These are phyloP conservation scores for Oreortyx pictus DNA, from an alignment of 2,797 vertebrate species.

Conservation along the genomic window DNA sequence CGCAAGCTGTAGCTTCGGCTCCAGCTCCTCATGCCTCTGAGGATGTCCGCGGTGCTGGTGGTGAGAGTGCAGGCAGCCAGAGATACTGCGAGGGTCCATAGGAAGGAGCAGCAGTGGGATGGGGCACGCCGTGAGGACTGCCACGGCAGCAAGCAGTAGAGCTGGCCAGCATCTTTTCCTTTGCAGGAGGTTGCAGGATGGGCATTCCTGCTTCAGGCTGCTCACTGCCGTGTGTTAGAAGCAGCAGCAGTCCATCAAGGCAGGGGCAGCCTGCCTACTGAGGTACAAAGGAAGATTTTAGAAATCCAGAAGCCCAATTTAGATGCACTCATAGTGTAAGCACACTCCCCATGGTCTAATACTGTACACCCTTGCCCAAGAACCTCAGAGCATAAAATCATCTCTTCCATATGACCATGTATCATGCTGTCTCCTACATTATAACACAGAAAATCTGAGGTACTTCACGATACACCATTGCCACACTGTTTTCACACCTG, in stretches of 20 bases:
- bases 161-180: neutral
- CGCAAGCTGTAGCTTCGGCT: fast-evolving
- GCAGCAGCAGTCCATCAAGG: neutral
- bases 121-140: fast-evolving
- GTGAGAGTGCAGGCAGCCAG: fast-evolving
- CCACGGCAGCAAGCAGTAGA: fast-evolving
- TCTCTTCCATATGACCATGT: neutral
- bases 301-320: neutral
- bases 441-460: neutral
- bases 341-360: neutral
- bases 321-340: neutral
- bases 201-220: fast-evolving
- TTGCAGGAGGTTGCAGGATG: fast-evolving
- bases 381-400: neutral
- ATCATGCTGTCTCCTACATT: neutral
- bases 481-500: neutral
- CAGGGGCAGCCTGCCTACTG: neutral
- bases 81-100: fast-evolving
- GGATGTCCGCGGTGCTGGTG: fast-evolving
- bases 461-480: neutral
- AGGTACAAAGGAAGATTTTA: neutral
- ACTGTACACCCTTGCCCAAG: fast-evolving
- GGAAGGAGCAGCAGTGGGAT: fast-evolving
- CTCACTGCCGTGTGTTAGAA: neutral
- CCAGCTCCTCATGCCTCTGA: neutral